Conservation (phyloP, 2,888 invertebrate genomes). For the Seladonia tumulorum region DNA sequence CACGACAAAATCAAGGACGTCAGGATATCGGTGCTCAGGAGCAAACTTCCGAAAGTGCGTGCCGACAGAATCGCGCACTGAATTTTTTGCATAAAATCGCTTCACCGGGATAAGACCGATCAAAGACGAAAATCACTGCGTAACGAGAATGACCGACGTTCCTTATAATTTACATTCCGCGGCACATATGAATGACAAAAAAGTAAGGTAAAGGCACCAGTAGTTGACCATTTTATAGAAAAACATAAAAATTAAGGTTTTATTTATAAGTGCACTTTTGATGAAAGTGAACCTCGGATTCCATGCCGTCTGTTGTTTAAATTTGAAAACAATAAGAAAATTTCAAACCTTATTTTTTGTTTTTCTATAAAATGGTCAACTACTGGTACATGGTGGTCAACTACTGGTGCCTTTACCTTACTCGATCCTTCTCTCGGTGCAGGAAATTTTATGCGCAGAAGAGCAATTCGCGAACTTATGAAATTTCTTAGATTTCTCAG, state of each 20-base stretch:
- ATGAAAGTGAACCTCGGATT: no score
- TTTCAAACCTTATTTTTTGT: no score
- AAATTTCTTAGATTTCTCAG: constrained; percentile 7
- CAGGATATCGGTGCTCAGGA: constrained; percentile 27
- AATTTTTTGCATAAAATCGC: neutral
- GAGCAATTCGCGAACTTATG: neutral
- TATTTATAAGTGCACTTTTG: no score
- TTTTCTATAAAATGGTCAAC: no score
- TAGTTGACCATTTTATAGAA: no score
- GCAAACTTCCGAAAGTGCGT: constrained; percentile 61
- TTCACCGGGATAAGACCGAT: neutral
- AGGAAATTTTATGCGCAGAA: neutral
- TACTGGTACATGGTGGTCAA: no score
- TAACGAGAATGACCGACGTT: no score
- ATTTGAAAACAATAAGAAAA: no score
- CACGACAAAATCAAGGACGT: constrained; percentile 63
- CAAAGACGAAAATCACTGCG: neutral
- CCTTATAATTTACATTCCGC: neutral
- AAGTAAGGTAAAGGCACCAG: no score
- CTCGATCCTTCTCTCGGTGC: neutral
- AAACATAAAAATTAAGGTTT: no score
- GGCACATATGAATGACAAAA: neutral
- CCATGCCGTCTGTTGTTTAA: no score
- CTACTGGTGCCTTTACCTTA: no score
- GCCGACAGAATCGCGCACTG: neutral